phyloP scores from a whole-genome alignment of 2,797 vertebrate genomes.

The Rhabdophis nuchalis region DNA sequence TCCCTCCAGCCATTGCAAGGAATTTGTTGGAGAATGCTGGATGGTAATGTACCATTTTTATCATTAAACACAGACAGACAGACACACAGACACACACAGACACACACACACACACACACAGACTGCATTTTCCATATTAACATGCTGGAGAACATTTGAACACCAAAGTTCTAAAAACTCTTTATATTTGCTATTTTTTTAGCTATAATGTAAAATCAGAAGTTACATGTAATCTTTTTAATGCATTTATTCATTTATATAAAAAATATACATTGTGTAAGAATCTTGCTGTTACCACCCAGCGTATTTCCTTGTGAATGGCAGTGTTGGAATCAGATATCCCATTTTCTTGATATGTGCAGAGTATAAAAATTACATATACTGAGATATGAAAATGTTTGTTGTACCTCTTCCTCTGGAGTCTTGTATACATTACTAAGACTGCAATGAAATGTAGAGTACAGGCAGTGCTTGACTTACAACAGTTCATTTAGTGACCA shows the following conservation, averaged over 20 bases:
- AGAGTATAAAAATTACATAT: background rate
- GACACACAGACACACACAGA: too few relatives aligned
- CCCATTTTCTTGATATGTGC: too few relatives aligned
- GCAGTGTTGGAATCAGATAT: background rate
- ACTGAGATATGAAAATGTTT: background rate
- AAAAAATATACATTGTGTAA: background rate
- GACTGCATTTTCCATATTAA: background rate
- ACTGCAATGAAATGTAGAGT: background rate
- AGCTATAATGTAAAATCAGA: background rate
- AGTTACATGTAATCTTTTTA: background rate
- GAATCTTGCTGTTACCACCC: background rate
- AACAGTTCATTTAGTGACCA: background rate
- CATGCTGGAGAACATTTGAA: background rate
- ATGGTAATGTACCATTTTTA: constrained; percentile 78
- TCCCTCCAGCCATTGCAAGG: constrained; percentile 86
- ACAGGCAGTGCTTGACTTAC: background rate
- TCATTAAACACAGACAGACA: background rate
- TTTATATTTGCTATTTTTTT: background rate
- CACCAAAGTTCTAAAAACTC: background rate
- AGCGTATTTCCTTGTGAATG: background rate
- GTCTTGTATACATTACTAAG: background rate
- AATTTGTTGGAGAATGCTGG: constrained; percentile 95
- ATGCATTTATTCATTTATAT: background rate
- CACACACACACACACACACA: background rate
- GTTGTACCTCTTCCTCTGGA: background rate